These are phyloP conservation scores for Luidia sarsii DNA, from an alignment of 53 echinoderm and acorn worm species.

Conservation along the genomic window DNA sequence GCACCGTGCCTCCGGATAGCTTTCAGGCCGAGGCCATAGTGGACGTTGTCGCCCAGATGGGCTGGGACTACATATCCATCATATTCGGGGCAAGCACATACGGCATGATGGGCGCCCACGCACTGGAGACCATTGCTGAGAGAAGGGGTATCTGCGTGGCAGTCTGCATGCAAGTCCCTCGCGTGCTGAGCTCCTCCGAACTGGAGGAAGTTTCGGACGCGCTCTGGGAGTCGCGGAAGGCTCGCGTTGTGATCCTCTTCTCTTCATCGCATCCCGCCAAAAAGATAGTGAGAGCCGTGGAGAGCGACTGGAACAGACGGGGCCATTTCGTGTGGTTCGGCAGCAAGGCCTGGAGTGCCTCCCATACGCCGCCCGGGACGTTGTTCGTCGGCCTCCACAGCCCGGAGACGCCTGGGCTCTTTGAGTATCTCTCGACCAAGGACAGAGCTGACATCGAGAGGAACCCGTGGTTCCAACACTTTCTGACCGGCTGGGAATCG, in stretches of 20 bases:
- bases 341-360: neutral
- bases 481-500: neutral
- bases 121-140: constrained; percentile 4
- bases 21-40: constrained; percentile 28
- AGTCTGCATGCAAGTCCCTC: neutral
- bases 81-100: constrained; percentile 12
- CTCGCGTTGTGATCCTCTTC: constrained; percentile 36
- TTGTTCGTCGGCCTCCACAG: constrained; percentile 6
- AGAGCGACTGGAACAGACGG: neutral
- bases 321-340: constrained; percentile 1
- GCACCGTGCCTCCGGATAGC: constrained; percentile 42
- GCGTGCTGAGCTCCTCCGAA: neutral
- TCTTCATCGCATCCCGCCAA: neutral
- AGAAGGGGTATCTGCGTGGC: constrained; percentile 23
- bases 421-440: neutral
- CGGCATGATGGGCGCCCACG: constrained; percentile 32
- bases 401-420: neutral
- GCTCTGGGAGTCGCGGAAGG: neutral
- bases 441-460: neutral
- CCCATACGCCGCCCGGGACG: neutral
- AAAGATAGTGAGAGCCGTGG: neutral
- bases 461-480: neutral
- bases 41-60: constrained; percentile 11
- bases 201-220: constrained; percentile 3
- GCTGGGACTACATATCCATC: constrained; percentile 36